Evolutionary conservation across 2,113 vertebrate species (phyloP), one percentile per base, ranked within the genome.

Genomic region (Circaetus gallicus): DNA sequence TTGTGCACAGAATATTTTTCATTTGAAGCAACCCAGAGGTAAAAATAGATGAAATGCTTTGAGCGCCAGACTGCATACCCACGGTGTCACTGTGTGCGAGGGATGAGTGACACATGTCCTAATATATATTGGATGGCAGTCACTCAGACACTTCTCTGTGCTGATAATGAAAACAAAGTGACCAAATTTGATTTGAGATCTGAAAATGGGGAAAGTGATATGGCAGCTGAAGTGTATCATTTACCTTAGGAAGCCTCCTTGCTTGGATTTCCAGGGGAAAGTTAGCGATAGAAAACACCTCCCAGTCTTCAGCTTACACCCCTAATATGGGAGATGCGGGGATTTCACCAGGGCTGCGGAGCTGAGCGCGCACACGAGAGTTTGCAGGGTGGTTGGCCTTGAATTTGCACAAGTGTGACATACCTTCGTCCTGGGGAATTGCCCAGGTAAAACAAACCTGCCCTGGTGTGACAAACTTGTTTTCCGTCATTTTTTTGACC

Each of bases 281-380:
- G 20, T 4, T 22, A 11, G 52, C 38, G 34, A 15, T 4, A 34
- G 38, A 28, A 88, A 63, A 17, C 18, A 82, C 24, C 14, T 50
- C 47, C 9, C 5, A 2, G 17, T 17, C 25, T 67, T 67, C 71
- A 40, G 21, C 24, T 50, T 34, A 26, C 17, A 9, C 24, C 10
- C 10, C 22, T 22, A 0, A 8, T 25, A 7, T 0, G 0, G 19
- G 49, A 31, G 34, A 11, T 22, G 16, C 9, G 1, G 62, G 69
- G 24, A 5, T 72, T 9, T 42, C 61, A 6, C 3, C 11, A 2
- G 67, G 24, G 32, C 47, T 66, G 42, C 9, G 10, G 62, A 24
- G 52, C 2, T 69, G 47, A 50, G 62, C 1, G 0, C 10, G 7
- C 3, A 0, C 5, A 3, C 0, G 0, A 26, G 63, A 17, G 9